Conservation (phyloP, 1,140 invertebrate genomes). For the Cepaea nemoralis region DNA sequence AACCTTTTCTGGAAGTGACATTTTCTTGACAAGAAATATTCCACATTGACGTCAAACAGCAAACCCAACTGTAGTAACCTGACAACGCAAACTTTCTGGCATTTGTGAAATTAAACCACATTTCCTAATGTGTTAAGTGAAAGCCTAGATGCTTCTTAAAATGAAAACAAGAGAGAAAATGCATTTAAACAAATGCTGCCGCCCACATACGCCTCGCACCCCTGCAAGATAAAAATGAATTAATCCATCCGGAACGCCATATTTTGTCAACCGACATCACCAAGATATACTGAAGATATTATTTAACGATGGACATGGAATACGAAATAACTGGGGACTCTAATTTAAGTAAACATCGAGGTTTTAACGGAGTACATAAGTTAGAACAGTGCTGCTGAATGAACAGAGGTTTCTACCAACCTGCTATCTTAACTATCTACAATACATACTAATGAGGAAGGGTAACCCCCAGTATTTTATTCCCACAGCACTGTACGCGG, state of each 20-base stretch:
- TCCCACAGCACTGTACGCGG: no score
- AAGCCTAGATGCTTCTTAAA: no score
- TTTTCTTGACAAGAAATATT: no score
- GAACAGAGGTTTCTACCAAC: neutral
- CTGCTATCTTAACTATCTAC: conserved; percentile 6
- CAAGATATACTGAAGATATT: conserved; percentile 22
- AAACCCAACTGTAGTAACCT: no score
- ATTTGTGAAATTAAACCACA: no score
- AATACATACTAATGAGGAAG: conserved; percentile 42
- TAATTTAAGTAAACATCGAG: neutral
- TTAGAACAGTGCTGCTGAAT: neutral
- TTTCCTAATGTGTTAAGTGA: no score
- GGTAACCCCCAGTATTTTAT: conserved; percentile 39
- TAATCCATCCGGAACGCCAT: conserved; percentile 31
- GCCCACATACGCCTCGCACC: neutral
- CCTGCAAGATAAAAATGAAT: conserved; percentile 3
- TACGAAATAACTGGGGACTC: neutral
- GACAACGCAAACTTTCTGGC: no score
- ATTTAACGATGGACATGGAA: neutral
- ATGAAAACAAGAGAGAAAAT: no score
- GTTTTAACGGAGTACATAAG: no score
- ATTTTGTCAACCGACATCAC: conserved; percentile 26
- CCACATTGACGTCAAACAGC: no score
- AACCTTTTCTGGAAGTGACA: no score
- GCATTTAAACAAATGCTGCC: no score